phyloP scores from a whole-genome alignment of 1,140 invertebrate species.

The Tetramorium alpestre region DNA sequence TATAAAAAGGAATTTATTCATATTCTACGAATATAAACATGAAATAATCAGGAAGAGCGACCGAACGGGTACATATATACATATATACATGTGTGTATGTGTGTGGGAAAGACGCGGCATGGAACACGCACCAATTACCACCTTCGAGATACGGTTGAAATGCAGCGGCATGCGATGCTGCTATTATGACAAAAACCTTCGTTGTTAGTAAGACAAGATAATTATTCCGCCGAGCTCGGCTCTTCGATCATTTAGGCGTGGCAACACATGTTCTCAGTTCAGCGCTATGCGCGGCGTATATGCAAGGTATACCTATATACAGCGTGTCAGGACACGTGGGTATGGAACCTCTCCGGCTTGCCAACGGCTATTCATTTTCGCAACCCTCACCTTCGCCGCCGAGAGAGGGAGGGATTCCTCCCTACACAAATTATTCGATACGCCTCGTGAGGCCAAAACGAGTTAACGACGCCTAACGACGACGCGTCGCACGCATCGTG shows the following conservation, averaged over 20 bases:
- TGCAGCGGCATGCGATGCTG: slow-evolving; percentile 36
- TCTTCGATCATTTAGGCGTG: slow-evolving; percentile 79
- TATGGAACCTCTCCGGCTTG: slow-evolving; percentile 78
- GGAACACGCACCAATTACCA: not conserved
- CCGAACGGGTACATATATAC: not conserved
- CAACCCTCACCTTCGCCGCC: slow-evolving; percentile 51
- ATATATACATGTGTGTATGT: no score
- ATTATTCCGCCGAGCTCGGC: slow-evolving; percentile 72
- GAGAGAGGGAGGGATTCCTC: slow-evolving; percentile 65
- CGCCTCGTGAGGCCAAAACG: slow-evolving; percentile 57
- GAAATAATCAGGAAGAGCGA: slow-evolving; percentile 42
- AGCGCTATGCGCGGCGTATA: slow-evolving; percentile 77
- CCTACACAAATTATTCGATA: slow-evolving; percentile 69
- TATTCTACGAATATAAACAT: not conserved
- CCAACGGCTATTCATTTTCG: slow-evolving; percentile 79
- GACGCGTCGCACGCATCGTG: slow-evolving; percentile 44
- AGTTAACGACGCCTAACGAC: slow-evolving; percentile 36
- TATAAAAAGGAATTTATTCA: not conserved
- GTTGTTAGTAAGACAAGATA: slow-evolving; percentile 74
- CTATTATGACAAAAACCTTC: slow-evolving; percentile 65
- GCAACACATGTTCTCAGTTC: slow-evolving; percentile 80
- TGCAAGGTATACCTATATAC: slow-evolving; percentile 80
- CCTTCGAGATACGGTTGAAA: slow-evolving; percentile 39
- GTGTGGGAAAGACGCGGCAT: not conserved
- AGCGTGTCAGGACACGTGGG: slow-evolving; percentile 82